Conservation (phyloP, 2,113 vertebrate genomes). For the Nycticorax nycticorax region DNA sequence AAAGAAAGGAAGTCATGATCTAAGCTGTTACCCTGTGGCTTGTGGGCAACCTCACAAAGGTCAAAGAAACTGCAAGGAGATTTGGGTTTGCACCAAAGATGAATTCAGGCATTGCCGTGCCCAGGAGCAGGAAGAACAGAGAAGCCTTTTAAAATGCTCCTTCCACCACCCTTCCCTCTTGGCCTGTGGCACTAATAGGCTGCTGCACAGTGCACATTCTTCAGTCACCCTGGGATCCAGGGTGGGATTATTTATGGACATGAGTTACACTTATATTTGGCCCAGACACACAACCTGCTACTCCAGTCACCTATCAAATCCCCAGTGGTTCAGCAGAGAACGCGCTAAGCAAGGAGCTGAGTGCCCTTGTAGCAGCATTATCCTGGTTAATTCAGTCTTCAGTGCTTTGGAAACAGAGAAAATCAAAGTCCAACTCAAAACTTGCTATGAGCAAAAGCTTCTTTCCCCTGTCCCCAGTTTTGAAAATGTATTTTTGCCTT, state of each 20-base stretch:
- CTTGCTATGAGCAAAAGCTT: background rate
- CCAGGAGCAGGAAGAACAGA: background rate
- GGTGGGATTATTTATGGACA: background rate
- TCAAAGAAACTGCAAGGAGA: background rate
- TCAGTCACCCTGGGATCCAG: background rate
- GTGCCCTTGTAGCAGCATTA: background rate
- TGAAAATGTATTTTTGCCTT: background rate
- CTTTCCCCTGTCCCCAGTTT: background rate
- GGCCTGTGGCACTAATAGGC: background rate
- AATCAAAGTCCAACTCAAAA: background rate
- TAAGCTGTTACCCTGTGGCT: background rate
- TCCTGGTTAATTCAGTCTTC: background rate
- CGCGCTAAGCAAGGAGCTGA: rapidly evolving
- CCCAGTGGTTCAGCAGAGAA: background rate
- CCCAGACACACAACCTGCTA: background rate
- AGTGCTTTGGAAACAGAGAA: background rate
- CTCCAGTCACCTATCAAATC: background rate
- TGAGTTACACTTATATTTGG: background rate
- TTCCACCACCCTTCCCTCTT: background rate
- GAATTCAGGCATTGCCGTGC: background rate
- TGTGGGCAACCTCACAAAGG: background rate
- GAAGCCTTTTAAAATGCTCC: background rate
- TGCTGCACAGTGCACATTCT: background rate
- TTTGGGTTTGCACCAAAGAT: background rate
- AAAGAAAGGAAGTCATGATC: background rate